Evolutionary conservation across 1,140 invertebrate genomes (phyloP).

Genomic region (Zaprionus vittiger): DNA sequence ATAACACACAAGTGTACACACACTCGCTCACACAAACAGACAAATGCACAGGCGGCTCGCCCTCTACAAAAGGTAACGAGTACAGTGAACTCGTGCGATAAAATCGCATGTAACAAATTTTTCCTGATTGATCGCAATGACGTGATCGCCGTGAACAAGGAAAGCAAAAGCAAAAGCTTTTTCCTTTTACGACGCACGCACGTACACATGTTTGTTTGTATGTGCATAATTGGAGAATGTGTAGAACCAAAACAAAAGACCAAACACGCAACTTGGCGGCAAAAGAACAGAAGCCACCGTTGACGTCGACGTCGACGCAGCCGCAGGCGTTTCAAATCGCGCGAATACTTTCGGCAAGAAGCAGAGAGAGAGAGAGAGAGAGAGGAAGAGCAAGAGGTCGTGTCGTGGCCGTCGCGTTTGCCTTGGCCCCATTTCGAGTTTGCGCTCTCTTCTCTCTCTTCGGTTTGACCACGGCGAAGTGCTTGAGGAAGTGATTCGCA

Average conservation of each 20-base stretch:
- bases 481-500: slow-evolving; percentile 48
- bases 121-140: slow-evolving; percentile 31
- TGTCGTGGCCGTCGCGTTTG: slow-evolving; percentile 52
- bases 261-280: slow-evolving; percentile 47
- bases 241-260: slow-evolving; percentile 73
- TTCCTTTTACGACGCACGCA: slow-evolving; percentile 18
- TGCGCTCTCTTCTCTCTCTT: slow-evolving; percentile 32
- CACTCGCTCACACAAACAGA: too few species aligned
- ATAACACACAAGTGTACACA: slow-evolving; percentile 24
- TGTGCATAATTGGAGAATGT: slow-evolving; percentile 54
- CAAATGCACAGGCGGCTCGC: background rate
- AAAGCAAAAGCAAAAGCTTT: slow-evolving; percentile 55
- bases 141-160: slow-evolving; percentile 34
- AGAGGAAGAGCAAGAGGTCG: slow-evolving; percentile 17
- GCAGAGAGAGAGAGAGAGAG: background rate
- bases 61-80: slow-evolving; percentile 67
- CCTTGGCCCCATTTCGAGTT: slow-evolving; percentile 71
- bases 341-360: slow-evolving; percentile 42
- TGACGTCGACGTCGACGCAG: slow-evolving; percentile 41
- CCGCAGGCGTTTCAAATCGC: slow-evolving; percentile 46
- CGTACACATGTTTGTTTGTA: background rate
- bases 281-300: slow-evolving; percentile 61
- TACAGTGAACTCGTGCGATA: slow-evolving; percentile 72
- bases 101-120: slow-evolving; percentile 46
- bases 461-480: slow-evolving; percentile 30